Evolutionary conservation across 2,113 vertebrate genomes (phyloP).

Genomic region (Salvelinus alpinus): DNA sequence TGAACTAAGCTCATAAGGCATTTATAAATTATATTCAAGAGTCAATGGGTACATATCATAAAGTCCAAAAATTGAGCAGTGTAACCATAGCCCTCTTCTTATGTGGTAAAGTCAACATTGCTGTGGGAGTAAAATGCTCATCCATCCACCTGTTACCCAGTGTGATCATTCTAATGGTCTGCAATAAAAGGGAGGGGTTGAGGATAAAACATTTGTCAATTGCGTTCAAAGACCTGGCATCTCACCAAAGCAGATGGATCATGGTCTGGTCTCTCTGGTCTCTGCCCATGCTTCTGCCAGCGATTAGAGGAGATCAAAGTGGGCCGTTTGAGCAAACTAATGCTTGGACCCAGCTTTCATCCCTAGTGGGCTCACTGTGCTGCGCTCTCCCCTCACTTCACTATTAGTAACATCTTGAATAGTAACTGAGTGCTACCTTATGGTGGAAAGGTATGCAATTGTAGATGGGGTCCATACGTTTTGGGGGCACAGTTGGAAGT

Average conservation of each 20-base stretch:
- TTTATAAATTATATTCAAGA: too few relatives aligned
- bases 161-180: neutral
- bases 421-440: constrained; percentile 11
- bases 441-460: constrained; percentile 5
- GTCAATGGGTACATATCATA: too few relatives aligned
- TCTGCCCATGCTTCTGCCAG: constrained; percentile 28
- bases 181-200: neutral
- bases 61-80: neutral
- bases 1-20: too few relatives aligned
- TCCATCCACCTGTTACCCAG: neutral
- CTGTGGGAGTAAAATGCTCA: neutral
- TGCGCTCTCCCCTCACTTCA: neutral
- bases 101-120: neutral
- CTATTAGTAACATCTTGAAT: constrained; percentile 3
- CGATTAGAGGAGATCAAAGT: constrained; percentile 35
- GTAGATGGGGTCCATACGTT: neutral
- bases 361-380: neutral
- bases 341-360: neutral
- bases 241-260: constrained; percentile 33
- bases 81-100: neutral
- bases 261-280: neutral
- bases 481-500: neutral
- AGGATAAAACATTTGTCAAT: constrained; percentile 6
- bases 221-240: constrained; percentile 44
- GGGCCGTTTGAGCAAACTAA: constrained; percentile 20